Conservation (phyloP, 2,888 invertebrate genomes). For the Platypus cylindrus region DNA sequence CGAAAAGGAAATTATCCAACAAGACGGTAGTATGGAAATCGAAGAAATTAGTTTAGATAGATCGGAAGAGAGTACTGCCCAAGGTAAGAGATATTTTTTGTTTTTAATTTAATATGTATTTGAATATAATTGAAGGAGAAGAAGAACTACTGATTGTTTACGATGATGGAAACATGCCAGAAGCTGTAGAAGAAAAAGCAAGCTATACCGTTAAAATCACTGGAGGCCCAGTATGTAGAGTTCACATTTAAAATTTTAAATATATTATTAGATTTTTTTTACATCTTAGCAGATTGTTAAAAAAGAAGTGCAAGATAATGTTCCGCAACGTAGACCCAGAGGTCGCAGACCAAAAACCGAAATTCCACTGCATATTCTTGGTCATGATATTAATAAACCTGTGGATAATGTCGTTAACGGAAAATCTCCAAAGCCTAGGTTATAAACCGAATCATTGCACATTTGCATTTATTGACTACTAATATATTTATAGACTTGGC, state of each 20-base stretch:
- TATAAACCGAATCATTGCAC: no score
- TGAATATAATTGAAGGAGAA: no score
- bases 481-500: constrained; percentile 25
- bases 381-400: constrained; percentile 34
- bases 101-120: no score
- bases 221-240: not conserved
- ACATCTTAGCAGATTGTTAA: not conserved
- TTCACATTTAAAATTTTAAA: not conserved
- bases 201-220: not conserved
- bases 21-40: no score
- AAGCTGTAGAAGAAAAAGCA: not conserved
- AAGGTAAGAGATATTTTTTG: no score
- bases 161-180: constrained; percentile 1
- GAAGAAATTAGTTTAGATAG: no score
- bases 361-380: constrained; percentile 34
- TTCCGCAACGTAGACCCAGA: constrained; percentile 12
- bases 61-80: no score
- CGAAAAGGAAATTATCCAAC: no score
- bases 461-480: no score
- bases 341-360: constrained; percentile 21
- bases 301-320: not conserved
- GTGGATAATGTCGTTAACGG: constrained; percentile 30
- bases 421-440: constrained; percentile 32
- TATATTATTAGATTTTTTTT: no score
- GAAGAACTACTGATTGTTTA: constrained; percentile 1